Conservation (phyloP, 2,113 vertebrate species). For the Podarcis cretensis region DNA sequence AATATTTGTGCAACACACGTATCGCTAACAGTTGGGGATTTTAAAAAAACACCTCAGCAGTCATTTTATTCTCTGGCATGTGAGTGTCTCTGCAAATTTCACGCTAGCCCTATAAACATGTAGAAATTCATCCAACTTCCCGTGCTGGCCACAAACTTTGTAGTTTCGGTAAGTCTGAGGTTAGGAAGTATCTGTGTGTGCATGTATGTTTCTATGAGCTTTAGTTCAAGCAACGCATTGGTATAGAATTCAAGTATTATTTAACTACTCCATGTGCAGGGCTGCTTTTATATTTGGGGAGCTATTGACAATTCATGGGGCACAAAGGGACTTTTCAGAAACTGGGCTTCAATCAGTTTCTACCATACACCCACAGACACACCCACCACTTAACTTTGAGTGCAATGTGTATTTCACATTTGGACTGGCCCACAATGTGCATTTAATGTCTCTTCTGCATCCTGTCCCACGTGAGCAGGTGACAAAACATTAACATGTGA, state of each 20-base stretch:
- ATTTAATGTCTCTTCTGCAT: not conserved
- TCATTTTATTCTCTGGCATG: not conserved
- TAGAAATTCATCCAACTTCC: conserved; percentile 25
- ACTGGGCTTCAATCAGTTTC: not conserved
- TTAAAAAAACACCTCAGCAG: not conserved
- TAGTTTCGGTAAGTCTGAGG: conserved; percentile 32
- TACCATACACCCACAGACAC: not conserved
- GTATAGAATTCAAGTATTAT: not conserved
- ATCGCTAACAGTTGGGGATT: not conserved
- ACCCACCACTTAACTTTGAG: not conserved
- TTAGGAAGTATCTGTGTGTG: not conserved
- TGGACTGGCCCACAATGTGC: not conserved
- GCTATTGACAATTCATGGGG: not conserved
- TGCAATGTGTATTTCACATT: not conserved
- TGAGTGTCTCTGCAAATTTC: not conserved
- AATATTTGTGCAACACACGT: not conserved
- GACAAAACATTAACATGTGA: not conserved
- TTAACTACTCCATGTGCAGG: not conserved
- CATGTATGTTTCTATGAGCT: not conserved
- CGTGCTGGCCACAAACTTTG: conserved; percentile 25
- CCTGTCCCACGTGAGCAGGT: not conserved
- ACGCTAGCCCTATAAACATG: not conserved
- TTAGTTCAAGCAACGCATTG: not conserved
- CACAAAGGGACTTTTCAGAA: not conserved
- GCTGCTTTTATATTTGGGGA: not conserved